Evolutionary conservation across 2,797 vertebrate genomes (phyloP), one percentile per base, ranked within the genome.

Genomic region (Acanthurus lineatus): DNA sequence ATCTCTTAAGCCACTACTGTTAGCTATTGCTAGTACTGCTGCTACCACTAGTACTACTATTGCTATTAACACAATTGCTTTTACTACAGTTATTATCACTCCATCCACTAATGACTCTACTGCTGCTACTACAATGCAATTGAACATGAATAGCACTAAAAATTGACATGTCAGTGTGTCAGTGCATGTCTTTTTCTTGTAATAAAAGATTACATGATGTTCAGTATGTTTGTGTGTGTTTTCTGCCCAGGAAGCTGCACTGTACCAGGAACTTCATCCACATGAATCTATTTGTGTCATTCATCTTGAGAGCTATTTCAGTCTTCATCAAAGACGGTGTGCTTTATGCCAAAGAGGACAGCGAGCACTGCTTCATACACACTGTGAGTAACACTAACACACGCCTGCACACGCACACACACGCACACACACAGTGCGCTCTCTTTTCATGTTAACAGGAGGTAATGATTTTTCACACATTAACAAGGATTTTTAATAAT

Each of bases 211-310:
- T 4, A 2, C 5, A 9, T 54, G 57, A 48, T 19, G 5, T 8
- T 75, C 62, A 51, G n/a, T 9, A 1, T 52, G 40, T 62, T n/a
- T 1, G 5, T 28, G 5, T 28, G 9, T 51, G 19, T 35, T 25
- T 16, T 61, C 32, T 4, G 3, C 52, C 19, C 88, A 99, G 98
- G 94, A 99, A 99, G 86, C 96, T 99, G 49, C 98, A 98, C 82
- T 99, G 98, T 60, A 99, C 98, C 73, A 94, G 98, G 51, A 99
- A 99, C 89, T 99, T 99, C 92, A 99, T 99, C 93, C 98, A 99
- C 94, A 99, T 99, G 98, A 99, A 99, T 85, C 96, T 99, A 6
- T 99, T 99, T 38, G 97, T 97, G 83, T 99, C 98, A 0, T 99
- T 99, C 93, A 98, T 99, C 79, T 90, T 99, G 83, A 95, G 98